Conservation (phyloP, 2,113 vertebrate genomes). For the Sceloporus undulatus region DNA sequence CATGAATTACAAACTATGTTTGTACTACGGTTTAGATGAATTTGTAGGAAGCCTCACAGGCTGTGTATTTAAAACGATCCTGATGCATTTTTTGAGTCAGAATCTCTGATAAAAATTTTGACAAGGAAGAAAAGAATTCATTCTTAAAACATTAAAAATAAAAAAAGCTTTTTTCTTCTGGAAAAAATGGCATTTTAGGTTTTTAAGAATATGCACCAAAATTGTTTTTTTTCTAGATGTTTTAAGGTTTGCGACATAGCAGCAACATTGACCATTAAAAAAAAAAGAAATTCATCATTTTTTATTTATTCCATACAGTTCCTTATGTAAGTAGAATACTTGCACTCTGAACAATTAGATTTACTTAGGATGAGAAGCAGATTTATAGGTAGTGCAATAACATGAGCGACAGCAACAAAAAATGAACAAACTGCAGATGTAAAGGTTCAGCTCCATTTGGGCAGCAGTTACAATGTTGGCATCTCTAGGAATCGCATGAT, state of each 20-base stretch:
- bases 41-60: slow-evolving; percentile 75
- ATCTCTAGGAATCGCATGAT: slow-evolving; percentile 69
- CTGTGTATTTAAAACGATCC: slow-evolving; percentile 75
- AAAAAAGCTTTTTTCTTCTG: slow-evolving; percentile 68
- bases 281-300: slow-evolving; percentile 45
- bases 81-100: slow-evolving; percentile 68
- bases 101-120: slow-evolving; percentile 70
- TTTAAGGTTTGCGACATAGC: slow-evolving; percentile 69
- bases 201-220: slow-evolving; percentile 76
- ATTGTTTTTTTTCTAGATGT: slow-evolving; percentile 73
- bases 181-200: slow-evolving; percentile 58
- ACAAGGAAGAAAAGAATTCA: slow-evolving; percentile 73
- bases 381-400: slow-evolving; percentile 72
- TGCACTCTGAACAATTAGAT: slow-evolving; percentile 73
- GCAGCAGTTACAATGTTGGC: slow-evolving; percentile 69
- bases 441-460: slow-evolving; percentile 70
- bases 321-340: slow-evolving; percentile 72
- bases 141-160: slow-evolving; percentile 71
- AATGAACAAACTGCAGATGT: slow-evolving; percentile 74
- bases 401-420: slow-evolving; percentile 60
- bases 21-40: slow-evolving; percentile 77
- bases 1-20: slow-evolving; percentile 81
- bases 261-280: slow-evolving; percentile 52
- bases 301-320: slow-evolving; percentile 85
- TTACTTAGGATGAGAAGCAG: slow-evolving; percentile 71